phyloP scores from a whole-genome alignment of 2,113 vertebrate species.

The Orthonyx spaldingii region DNA sequence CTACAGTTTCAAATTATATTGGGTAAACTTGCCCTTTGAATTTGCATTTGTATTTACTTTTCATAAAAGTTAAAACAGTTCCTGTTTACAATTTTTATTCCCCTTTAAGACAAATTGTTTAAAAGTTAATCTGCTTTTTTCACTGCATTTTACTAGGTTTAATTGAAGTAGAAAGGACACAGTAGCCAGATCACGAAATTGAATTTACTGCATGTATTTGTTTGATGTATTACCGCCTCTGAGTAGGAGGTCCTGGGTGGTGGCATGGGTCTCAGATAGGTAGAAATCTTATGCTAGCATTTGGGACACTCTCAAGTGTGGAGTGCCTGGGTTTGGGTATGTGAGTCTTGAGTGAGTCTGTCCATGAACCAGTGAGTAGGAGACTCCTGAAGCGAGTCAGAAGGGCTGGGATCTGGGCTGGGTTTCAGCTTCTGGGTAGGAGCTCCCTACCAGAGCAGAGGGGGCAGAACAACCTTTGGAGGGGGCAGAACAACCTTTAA shows the following conservation, averaged over 20 bases:
- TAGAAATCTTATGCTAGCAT: background rate
- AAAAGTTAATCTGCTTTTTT: background rate
- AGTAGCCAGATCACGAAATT: background rate
- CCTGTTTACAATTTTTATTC: background rate
- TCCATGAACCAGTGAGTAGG: no score
- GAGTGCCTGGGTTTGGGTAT: background rate
- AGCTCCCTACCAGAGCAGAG: no score
- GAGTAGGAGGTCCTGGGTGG: background rate
- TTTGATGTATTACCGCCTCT: background rate
- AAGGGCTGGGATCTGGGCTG: background rate
- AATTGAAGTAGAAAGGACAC: background rate
- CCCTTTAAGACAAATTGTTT: background rate
- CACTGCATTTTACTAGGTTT: background rate
- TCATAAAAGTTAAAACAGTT: background rate
- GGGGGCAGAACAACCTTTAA: background rate
- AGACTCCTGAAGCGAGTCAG: rapidly evolving
- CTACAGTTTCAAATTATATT: background rate
- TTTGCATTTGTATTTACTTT: background rate
- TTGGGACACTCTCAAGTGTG: background rate
- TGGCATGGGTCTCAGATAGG: no score
- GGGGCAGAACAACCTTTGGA: background rate
- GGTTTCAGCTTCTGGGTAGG: background rate
- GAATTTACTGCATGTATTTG: background rate
- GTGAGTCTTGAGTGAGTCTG: background rate
- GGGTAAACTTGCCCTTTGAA: background rate